A percentile compares a stretch with the other conserved stretches of the same genome.
Evolutionary conservation across 2,113 vertebrate genomes (phyloP).

Genomic region (Carettochelys insculpta): DNA sequence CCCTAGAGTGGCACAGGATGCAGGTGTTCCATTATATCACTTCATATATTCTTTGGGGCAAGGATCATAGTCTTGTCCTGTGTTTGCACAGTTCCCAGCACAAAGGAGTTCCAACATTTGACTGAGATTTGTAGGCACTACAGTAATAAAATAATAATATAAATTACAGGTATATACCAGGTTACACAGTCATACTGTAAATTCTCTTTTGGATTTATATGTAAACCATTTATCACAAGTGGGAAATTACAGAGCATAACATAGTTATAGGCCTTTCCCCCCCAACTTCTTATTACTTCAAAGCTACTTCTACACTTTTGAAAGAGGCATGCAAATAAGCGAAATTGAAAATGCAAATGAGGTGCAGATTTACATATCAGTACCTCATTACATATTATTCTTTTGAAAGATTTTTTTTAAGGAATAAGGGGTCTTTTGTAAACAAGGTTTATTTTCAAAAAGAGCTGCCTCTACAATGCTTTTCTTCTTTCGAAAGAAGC

Average conservation of each 20-base stretch:
- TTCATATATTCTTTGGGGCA: background rate
- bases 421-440: too few relatives aligned
- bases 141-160: background rate
- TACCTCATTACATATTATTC: too few relatives aligned
- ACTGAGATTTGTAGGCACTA: background rate
- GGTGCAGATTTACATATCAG: too few relatives aligned
- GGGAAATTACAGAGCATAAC: background rate
- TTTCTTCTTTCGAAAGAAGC: too few relatives aligned
- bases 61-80: slow-evolving; percentile 40
- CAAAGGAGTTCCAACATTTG: background rate
- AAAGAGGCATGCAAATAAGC: too few relatives aligned
- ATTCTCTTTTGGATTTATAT: background rate
- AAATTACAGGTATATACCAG: background rate
- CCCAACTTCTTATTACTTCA: background rate
- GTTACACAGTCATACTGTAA: background rate
- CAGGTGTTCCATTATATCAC: background rate
- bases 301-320: too few relatives aligned
- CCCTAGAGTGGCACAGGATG: background rate
- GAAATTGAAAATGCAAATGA: too few relatives aligned
- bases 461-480: too few relatives aligned
- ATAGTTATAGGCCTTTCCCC: background rate
- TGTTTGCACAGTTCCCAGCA: background rate
- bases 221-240: background rate
- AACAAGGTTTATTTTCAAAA: too few relatives aligned
- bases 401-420: too few relatives aligned